Percentiles rank a stretch among this genome's conserved stretches.
phyloP scores from a whole-genome alignment of 2,888 invertebrate genomes.

The Notodonta ziczac region DNA sequence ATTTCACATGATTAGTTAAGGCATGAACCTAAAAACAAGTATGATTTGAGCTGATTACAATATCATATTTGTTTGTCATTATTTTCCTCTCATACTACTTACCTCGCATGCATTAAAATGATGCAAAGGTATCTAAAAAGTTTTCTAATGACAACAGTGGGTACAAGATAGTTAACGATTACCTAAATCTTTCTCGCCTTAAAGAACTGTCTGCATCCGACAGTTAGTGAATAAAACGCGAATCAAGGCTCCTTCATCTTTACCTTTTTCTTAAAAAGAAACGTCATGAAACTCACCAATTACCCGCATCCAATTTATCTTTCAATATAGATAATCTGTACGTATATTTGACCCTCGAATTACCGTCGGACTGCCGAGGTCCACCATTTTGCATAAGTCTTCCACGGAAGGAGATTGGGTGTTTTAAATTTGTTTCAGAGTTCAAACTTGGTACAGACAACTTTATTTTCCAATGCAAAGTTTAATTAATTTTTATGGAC shows the following conservation, averaged over 20 bases:
- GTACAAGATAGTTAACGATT: no score
- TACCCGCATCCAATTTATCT: conserved; percentile 35
- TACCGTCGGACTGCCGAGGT: conserved; percentile 13
- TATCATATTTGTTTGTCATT: no score
- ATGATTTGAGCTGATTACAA: no score
- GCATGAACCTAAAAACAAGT: no score
- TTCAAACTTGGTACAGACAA: conserved; percentile 12
- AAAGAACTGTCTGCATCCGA: not conserved
- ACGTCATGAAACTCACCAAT: conserved; percentile 21
- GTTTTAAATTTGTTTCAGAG: conserved; percentile 32
- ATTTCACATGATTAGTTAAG: no score
- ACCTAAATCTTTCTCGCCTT: not conserved
- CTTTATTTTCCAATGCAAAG: conserved; percentile 23
- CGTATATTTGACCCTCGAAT: conserved; percentile 28
- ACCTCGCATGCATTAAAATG: no score
- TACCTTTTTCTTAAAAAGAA: conserved; percentile 4
- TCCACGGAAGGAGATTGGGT: conserved; percentile 36
- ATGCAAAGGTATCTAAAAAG: no score
- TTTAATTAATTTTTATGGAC: conserved; percentile 38
- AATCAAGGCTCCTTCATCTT: not conserved
- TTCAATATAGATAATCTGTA: conserved; percentile 35
- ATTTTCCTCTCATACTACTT: no score
- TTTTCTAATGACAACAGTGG: no score
- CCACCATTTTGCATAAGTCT: conserved; percentile 38
- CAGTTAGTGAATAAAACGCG: not conserved